Base-by-base conservation (phyloP, 2,113 vertebrate genomes). In the Lamprologus ornatipinnis region DNA sequence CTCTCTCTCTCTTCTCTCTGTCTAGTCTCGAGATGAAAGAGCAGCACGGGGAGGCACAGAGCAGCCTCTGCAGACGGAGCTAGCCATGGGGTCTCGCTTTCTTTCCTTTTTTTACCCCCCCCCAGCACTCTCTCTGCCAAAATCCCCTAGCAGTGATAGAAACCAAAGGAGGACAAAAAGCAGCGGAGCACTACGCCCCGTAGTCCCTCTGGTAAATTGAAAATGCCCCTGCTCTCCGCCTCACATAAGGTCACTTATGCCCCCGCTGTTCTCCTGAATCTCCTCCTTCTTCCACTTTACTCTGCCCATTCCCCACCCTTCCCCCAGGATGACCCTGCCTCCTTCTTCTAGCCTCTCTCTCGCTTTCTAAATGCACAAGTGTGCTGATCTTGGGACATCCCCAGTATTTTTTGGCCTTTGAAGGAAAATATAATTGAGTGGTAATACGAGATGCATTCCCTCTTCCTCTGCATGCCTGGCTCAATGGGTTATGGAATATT, bases 371-470 rank as follows among this genome's bases (percentile, higher is more conserved):
- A 65, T 49, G 14, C 81, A 85, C 87, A 90, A 81, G 87, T 45
- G n/a, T 96, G 96, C 96, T 96, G 95, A 92, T 96, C 89, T 96
- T 95, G 94, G 95, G 92, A 96, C 92, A 94, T 93, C 93, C 89
- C 89, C 91, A 92, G 91, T 89, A 92, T 90, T 91, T 93, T 89
- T 95, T 95, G 94, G 94, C 94, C 92, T 94, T 92, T 91, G 90
- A 94, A 92, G 88, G 83, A 84, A 91, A 93, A 94, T 92, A 94
- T 93, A 96, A 95, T 93, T 92, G 94, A 95, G 93, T 87, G 80
- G 94, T 95, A 95, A 95, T 81, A 89, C 83, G 92, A 96, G 90
- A 94, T 28, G 5, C 89, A 89, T 91, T 92, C 92, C 88, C 87
- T 82, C 89, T 84, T 87, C 88, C 89, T 89, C 82, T 15, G 82